phyloP scores from a whole-genome alignment of 2,113 vertebrate genomes.

The Podiceps cristatus region DNA sequence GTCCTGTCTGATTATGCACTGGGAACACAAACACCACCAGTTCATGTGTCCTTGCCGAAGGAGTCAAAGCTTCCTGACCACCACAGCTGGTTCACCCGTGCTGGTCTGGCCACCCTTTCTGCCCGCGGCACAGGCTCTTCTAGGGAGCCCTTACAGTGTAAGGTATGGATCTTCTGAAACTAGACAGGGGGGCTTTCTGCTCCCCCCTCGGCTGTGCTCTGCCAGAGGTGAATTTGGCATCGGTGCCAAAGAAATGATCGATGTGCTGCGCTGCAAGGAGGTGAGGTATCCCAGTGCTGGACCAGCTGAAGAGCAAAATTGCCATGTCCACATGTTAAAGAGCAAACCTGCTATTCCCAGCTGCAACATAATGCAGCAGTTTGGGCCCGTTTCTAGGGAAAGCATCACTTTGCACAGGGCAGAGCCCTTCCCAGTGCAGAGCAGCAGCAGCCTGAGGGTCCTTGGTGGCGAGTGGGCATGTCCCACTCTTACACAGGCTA shows the following conservation, averaged over 20 bases:
- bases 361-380: not conserved
- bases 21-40: not conserved
- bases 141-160: rapidly evolving
- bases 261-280: not conserved
- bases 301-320: not conserved
- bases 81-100: not conserved
- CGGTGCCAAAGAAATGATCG: rapidly evolving
- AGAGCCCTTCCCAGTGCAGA: not conserved
- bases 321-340: not conserved
- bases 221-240: not conserved
- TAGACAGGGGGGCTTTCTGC: not conserved
- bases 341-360: not conserved
- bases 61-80: not conserved
- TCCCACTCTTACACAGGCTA: not conserved
- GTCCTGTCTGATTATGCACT: not conserved
- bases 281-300: not conserved
- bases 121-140: not conserved
- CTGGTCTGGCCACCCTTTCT: not conserved
- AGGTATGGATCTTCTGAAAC: not conserved
- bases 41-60: rapidly evolving
- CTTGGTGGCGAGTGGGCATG: not conserved
- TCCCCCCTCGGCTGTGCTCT: not conserved
- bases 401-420: not conserved
- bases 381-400: not conserved
- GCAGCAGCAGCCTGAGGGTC: not conserved